Base-by-base conservation (phyloP, 2,113 vertebrate species). In the Camelus dromedarius region DNA sequence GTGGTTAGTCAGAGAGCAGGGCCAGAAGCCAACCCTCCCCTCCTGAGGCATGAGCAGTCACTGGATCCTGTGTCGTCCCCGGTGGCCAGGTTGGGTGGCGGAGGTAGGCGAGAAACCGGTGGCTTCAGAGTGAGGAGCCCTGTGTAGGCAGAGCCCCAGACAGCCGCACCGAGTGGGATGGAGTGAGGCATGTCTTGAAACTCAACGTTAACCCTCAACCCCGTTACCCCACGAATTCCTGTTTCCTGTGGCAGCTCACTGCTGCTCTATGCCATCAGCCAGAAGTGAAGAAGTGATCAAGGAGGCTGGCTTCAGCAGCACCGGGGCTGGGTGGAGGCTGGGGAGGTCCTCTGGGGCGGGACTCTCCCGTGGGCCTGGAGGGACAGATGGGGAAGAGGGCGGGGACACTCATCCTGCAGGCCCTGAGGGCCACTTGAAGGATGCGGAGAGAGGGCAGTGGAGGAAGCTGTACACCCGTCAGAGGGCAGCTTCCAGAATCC, bases 131-230 rank as follows among this genome's bases (percentile, higher is more conserved):
- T 18, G 28, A 69, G 77, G 62, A 96, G 60, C 7, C 35, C 79
- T 6, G 58, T 72, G 94, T 95, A 81, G 96, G 87, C 50, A 54
- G 42, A 93, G 81, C 50, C 90, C 92, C 87, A 97, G 95, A 86
- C 38, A 79, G 82, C 67, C 73, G 58, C 20, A 30, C 11, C 0
- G 50, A 95, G 94, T 60, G 52, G 94, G 94, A 22, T 60, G 46
- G 6, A 1, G 70, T 0, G 3, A 92, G 69, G 83, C 58, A 86
- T n/a, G 46, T 83, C 79, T 86, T 76, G 64, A 96, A 92, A 91
- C 56, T 62, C 90, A 69, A 3, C 6, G 16, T 50, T 90, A 92
- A 64, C 58, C 80, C 58, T 84, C 69, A 81, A 64, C 52, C 14
- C 26, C 12, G 20, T 38, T 50, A 16, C 85, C 69, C 64, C 24